Evolutionary conservation across 2,113 vertebrate genomes (phyloP).

Genomic region (Cebidichthys violaceus): DNA sequence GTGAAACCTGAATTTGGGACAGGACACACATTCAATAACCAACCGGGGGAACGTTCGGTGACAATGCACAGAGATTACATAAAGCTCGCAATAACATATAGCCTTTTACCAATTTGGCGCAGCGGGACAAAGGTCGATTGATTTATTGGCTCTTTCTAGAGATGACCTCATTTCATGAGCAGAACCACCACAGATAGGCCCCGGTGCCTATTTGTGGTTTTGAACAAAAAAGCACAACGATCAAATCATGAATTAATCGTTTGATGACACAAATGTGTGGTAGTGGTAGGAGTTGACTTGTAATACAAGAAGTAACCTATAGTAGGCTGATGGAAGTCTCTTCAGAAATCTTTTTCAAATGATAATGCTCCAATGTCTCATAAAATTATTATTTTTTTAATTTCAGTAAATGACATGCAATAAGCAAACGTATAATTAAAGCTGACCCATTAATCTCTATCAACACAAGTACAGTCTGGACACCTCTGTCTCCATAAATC

Average conservation of each 20-base stretch:
- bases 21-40: neutral
- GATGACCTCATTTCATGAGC: conserved; percentile 32
- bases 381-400: neutral
- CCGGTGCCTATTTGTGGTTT: neutral
- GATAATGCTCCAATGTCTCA: neutral
- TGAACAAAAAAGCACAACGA: neutral
- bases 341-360: neutral
- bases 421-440: neutral
- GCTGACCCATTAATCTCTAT: neutral
- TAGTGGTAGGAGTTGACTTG: neutral
- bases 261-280: neutral
- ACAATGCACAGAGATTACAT: neutral
- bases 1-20: neutral
- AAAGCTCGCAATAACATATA: neutral
- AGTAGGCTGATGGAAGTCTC: neutral
- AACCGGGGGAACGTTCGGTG: neutral
- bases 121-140: conserved; percentile 53
- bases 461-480: neutral
- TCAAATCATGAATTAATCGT: neutral
- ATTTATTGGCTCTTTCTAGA: conserved; percentile 46
- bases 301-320: neutral
- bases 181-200: neutral
- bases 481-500: neutral
- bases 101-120: neutral
- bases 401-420: neutral